Conservation (phyloP, 2,888 invertebrate genomes). For the Gasteruption jaculator region DNA sequence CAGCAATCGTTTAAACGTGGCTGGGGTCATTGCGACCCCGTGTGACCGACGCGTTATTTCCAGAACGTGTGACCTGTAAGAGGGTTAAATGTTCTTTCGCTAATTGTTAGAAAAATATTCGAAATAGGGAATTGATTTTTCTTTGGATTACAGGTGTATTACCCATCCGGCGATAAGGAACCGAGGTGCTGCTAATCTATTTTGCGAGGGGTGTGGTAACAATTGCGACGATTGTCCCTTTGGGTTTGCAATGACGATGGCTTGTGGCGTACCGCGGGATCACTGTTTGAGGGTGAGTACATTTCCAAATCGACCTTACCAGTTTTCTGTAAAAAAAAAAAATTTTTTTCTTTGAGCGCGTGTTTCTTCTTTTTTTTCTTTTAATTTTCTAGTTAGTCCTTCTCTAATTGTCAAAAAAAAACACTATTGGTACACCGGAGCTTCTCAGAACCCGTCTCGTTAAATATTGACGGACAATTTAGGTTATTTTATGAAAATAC, state of each 20-base stretch:
- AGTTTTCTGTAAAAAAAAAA: background rate
- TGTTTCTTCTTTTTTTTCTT: slow-evolving; percentile 1
- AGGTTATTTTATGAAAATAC: too few relatives aligned
- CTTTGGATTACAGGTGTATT: slow-evolving; percentile 26
- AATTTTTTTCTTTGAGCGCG: too few relatives aligned
- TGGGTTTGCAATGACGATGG: slow-evolving; percentile 28
- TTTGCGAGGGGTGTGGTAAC: slow-evolving; percentile 33
- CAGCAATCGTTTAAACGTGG: too few relatives aligned
- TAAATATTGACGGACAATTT: too few relatives aligned
- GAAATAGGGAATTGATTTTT: too few relatives aligned
- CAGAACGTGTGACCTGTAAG: too few relatives aligned
- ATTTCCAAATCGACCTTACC: background rate
- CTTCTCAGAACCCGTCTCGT: too few relatives aligned
- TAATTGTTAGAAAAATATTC: background rate
- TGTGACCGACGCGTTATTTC: too few relatives aligned
- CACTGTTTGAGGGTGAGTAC: slow-evolving; percentile 32
- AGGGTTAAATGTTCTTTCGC: background rate
- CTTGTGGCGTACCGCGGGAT: slow-evolving; percentile 31
- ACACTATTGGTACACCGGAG: too few relatives aligned
- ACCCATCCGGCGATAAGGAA: slow-evolving; percentile 32
- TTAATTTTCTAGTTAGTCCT: background rate
- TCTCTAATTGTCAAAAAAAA: too few relatives aligned
- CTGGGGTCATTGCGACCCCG: too few relatives aligned
- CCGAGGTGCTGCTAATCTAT: slow-evolving; percentile 23
- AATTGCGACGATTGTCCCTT: slow-evolving; percentile 35